Conservation (phyloP, 1,140 invertebrate species). For the Drosophila seguyi region DNA sequence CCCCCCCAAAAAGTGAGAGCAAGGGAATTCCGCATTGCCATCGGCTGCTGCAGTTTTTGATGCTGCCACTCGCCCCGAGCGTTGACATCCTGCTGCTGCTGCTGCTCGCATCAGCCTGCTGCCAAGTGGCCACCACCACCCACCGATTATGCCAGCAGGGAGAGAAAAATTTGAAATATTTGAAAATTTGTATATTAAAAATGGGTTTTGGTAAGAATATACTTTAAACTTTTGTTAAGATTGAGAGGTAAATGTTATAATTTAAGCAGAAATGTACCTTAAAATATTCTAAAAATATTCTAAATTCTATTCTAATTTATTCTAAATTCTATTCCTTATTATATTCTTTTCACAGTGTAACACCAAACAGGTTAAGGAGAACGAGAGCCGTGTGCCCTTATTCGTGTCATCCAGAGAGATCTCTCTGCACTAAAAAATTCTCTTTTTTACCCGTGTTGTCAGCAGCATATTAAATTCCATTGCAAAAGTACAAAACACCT, state of each 20-base stretch:
- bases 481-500: conserved; percentile 30
- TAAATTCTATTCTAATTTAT: no score
- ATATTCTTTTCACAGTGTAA: conserved; percentile 3
- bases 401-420: conserved; percentile 55
- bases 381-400: conserved; percentile 15
- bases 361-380: conserved; percentile 1
- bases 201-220: no score
- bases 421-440: conserved; percentile 59
- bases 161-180: not conserved
- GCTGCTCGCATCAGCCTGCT: conserved; percentile 33
- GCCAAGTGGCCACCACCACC: conserved; percentile 57
- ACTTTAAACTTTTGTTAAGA: not conserved
- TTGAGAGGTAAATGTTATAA: not conserved
- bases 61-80: conserved; percentile 52
- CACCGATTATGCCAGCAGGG: conserved; percentile 38
- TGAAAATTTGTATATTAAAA: not conserved
- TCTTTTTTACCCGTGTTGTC: conserved; percentile 44
- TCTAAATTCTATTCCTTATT: no score
- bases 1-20: not conserved
- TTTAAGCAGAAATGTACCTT: no score
- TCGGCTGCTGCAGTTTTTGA: conserved; percentile 51
- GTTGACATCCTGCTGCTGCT: conserved; percentile 56
- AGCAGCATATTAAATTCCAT: conserved; percentile 63
- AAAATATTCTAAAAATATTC: no score
- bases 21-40: conserved; percentile 58